Evolutionary conservation across 1,140 invertebrate genomes (phyloP).

Genomic region (Pogonognathellus flavescens): DNA sequence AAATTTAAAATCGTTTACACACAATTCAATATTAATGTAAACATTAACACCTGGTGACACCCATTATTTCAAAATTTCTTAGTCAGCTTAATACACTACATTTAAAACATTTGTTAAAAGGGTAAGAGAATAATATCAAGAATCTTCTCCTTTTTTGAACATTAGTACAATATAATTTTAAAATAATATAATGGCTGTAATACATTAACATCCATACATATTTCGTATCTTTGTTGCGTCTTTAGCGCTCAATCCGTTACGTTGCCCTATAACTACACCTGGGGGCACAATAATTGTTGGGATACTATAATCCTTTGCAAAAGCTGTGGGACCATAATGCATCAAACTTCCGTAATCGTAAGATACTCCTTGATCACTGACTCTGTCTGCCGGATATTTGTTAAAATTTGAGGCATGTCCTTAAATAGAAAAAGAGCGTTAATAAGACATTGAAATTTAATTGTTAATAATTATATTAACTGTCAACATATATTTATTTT

Average conservation of each 20-base stretch:
- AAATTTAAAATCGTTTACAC: too few species aligned
- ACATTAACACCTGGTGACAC: too few species aligned
- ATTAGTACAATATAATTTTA: too few species aligned
- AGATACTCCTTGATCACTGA: not conserved
- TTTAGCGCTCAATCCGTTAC: not conserved
- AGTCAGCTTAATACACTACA: too few species aligned
- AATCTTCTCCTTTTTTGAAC: too few species aligned
- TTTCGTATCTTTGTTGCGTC: not conserved
- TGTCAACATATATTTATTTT: too few species aligned
- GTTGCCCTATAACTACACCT: not conserved
- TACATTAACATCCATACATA: not conserved
- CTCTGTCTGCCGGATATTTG: not conserved
- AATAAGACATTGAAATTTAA: slow-evolving; percentile 28
- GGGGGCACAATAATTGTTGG: not conserved
- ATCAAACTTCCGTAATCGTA: not conserved
- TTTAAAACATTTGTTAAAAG: too few species aligned
- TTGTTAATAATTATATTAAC: too few species aligned
- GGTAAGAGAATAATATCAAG: too few species aligned
- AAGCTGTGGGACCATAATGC: not conserved
- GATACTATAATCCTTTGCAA: not conserved
- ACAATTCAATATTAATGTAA: too few species aligned
- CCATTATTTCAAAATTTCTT: too few species aligned
- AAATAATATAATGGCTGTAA: too few species aligned
- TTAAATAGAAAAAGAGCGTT: slow-evolving; percentile 1
- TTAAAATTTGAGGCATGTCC: not conserved